Conservation (phyloP, 2,888 invertebrate genomes). For the Ochropacha duplaris region DNA sequence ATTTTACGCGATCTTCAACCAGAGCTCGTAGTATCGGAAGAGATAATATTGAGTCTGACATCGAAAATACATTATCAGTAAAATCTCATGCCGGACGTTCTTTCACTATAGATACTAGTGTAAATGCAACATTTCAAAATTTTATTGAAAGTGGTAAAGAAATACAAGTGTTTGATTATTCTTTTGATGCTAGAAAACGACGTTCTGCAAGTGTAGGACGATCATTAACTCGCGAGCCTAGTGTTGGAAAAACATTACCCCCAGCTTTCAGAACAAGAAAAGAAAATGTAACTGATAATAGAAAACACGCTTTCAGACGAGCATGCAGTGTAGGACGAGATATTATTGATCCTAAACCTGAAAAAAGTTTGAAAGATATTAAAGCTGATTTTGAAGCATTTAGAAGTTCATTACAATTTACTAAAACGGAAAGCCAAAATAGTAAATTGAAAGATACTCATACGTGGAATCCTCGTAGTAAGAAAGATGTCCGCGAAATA, state of each 20-base stretch:
- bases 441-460: constrained; percentile 1
- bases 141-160: constrained; percentile 38
- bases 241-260: constrained; percentile 21
- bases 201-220: constrained; percentile 72
- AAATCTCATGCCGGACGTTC: constrained; percentile 49
- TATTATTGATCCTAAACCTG: constrained; percentile 21
- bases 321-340: constrained; percentile 68
- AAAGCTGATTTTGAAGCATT: constrained; percentile 66
- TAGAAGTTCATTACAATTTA: constrained; percentile 12
- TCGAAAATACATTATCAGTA: constrained; percentile 44
- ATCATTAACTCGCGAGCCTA: constrained; percentile 35
- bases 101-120: constrained; percentile 70
- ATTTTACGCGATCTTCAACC: constrained; percentile 18
- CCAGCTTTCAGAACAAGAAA: constrained; percentile 8
- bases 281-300: constrained; percentile 12
- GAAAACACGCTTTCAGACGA: constrained; percentile 44
- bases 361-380: constrained; percentile 58
- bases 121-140: constrained; percentile 63
- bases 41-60: constrained; percentile 18
- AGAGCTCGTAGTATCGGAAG: constrained; percentile 35
- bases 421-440: constrained; percentile 16
- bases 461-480: constrained; percentile 20
- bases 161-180: constrained; percentile 36
- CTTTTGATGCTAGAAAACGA: constrained; percentile 53
- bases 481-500: constrained; percentile 28